Conservation (phyloP, 2,888 invertebrate genomes). For the Toxonevra muliebris region DNA sequence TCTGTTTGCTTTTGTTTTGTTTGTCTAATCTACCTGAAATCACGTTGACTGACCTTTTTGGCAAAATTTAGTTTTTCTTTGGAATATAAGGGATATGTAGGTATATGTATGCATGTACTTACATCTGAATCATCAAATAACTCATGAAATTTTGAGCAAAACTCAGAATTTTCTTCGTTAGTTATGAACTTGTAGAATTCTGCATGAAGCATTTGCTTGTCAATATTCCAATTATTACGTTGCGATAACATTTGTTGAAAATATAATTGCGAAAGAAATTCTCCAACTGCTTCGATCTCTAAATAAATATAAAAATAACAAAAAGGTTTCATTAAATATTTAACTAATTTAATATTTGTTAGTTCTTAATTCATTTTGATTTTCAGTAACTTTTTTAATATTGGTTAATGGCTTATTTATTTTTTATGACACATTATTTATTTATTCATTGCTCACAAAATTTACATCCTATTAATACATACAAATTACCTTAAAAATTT, state of each 20-base stretch:
- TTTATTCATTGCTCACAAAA: too few relatives aligned
- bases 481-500: too few relatives aligned
- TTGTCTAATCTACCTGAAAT: too few relatives aligned
- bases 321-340: not conserved
- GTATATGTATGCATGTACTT: not conserved
- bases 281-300: constrained; percentile 51
- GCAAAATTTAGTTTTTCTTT: not conserved
- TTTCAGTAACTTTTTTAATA: not conserved
- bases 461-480: too few relatives aligned
- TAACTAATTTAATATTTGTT: not conserved
- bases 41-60: not conserved
- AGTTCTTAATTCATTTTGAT: not conserved
- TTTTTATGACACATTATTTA: too few relatives aligned
- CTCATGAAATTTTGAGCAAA: not conserved
- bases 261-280: constrained; percentile 48
- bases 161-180: constrained; percentile 6
- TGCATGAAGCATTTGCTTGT: constrained; percentile 42
- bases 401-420: too few relatives aligned
- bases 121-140: constrained; percentile 8
- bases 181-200: constrained; percentile 41
- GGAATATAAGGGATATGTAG: not conserved
- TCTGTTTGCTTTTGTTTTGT: too few relatives aligned
- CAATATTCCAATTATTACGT: constrained; percentile 45
- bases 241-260: constrained; percentile 42
- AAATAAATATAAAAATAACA: constrained; percentile 33